A percentile compares a stretch with the other conserved stretches of the same genome.
Evolutionary conservation across 37 sponge, comb jelly and placozoan species (phyloP).

Genomic region (Haliclona indistincta): DNA sequence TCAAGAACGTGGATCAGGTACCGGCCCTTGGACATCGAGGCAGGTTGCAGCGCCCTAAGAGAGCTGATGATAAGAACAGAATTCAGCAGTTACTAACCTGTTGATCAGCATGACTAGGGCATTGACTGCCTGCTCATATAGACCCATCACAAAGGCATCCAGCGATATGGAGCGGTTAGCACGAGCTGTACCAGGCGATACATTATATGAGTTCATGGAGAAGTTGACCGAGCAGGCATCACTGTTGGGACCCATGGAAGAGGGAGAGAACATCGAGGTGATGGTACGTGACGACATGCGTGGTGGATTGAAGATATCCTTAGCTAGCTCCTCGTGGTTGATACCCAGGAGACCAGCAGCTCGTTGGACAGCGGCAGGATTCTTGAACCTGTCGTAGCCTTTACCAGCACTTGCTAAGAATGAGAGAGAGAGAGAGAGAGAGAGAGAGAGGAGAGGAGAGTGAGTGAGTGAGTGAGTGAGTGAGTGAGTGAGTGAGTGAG

Average conservation of each 20-base stretch:
- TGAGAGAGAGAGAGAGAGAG: no score
- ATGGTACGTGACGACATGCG: slow-evolving; percentile 37
- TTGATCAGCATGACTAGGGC: slow-evolving; percentile 94
- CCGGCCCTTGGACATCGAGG: slow-evolving; percentile 30
- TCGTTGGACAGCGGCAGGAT: slow-evolving; percentile 93
- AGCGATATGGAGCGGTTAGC: slow-evolving; percentile 54
- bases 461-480: neutral
- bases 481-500: no score
- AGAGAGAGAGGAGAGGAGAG: neutral
- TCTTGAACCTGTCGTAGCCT: slow-evolving; percentile 81
- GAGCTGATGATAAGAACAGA: neutral
- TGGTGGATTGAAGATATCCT: slow-evolving; percentile 87
- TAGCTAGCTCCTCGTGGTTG: slow-evolving; percentile 83
- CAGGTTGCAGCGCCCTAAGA: slow-evolving; percentile 50
- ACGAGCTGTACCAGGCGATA: slow-evolving; percentile 28
- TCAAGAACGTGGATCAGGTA: slow-evolving; percentile 88
- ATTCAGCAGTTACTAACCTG: slow-evolving; percentile 23
- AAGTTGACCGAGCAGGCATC: slow-evolving; percentile 46
- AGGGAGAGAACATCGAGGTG: slow-evolving; percentile 8
- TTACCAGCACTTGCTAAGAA: slow-evolving; percentile 60
- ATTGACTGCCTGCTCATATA: slow-evolving; percentile 93
- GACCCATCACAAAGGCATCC: slow-evolving; percentile 91
- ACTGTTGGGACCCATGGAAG: slow-evolving; percentile 33
- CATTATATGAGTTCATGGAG: slow-evolving; percentile 16
- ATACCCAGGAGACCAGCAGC: slow-evolving; percentile 95